Base-by-base conservation (phyloP, 2,888 invertebrate species). In the Meteorus cinctellus region DNA sequence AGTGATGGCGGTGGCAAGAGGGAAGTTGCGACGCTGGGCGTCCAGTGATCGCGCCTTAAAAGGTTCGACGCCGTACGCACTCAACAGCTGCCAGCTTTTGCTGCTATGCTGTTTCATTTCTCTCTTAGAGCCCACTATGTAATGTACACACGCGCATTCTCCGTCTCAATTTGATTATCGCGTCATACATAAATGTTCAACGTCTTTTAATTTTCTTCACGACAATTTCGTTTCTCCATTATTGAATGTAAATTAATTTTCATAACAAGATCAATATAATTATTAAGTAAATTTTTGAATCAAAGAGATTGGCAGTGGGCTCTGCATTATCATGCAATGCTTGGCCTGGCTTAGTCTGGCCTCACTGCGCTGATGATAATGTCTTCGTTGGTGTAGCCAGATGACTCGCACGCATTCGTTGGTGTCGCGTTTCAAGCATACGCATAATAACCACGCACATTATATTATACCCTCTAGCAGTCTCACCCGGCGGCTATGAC, bases 21-120 rank as follows among this genome's bases (percentile, higher is more conserved):
- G 85, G 86, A 85, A 81, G 85, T 80, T 82, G 87, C 88, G 89
- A 89, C 89, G 89, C 88, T 87, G 81, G 87, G 89, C 89, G 89
- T 88, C 88, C 88, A 86, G 85, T 84, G 88, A 88, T 89, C 89
- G 89, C 89, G 89, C 89, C 89, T 89, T 89, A 89, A 89, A 89
- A 88, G 89, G 89, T 85, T 88, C 89, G 89, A 88, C 89, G 89
- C 89, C 89, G 89, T 88, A 89, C 89, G 89, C 89, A 88, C 89
- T 87, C 86, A 84, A 85, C 89, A 88, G 88, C 89, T 87, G 89
- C 87, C 87, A 87, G 85, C 81, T 76, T 70, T 75, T 78, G 77
- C 77, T 77, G 77, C 77, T 73, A 77, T 77, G 74, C 59, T 67
- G 62, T 45, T 63, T 70, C 45, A 68, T 51, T 75, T 71, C 48